Percentiles rank a stretch among this genome's conserved stretches.
Evolutionary conservation across 1,140 invertebrate species (phyloP).

Genomic region (Belonocnema kinseyi): DNA sequence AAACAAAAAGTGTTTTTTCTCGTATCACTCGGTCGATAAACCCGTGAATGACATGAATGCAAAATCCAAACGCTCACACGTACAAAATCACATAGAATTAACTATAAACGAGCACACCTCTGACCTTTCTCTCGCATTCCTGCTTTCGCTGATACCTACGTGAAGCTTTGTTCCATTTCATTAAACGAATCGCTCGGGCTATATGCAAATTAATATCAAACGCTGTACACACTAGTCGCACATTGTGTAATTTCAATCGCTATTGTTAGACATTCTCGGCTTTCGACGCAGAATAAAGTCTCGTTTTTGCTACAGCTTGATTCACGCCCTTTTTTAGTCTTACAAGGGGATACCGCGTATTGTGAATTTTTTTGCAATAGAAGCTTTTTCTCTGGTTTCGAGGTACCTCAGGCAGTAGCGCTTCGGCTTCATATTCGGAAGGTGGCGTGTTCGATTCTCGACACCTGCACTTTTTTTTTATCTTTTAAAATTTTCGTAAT

Average conservation of each 20-base stretch:
- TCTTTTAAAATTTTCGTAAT: too few relatives aligned
- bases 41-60: conserved; percentile 12
- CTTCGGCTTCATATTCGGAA: too few relatives aligned
- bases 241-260: conserved; percentile 2
- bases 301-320: too few relatives aligned
- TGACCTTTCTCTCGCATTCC: conserved; percentile 41
- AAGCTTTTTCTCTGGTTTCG: too few relatives aligned
- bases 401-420: too few relatives aligned
- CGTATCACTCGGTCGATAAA: neutral
- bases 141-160: conserved; percentile 32
- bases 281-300: too few relatives aligned
- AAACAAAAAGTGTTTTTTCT: too few relatives aligned
- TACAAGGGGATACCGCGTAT: too few relatives aligned
- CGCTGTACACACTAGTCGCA: neutral
- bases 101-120: conserved; percentile 34
- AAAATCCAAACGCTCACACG: conserved; percentile 33
- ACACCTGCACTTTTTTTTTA: too few relatives aligned
- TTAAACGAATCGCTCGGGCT: neutral
- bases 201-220: conserved; percentile 6
- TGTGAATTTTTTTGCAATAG: too few relatives aligned
- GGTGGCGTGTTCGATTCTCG: too few relatives aligned
- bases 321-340: too few relatives aligned
- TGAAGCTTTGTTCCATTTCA: conserved; percentile 23
- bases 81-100: conserved; percentile 21
- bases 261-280: conserved; percentile 2